Evolutionary conservation across 2,113 vertebrate genomes (phyloP), one percentile per base, ranked within the genome.

Genomic region (Indicator indicator): DNA sequence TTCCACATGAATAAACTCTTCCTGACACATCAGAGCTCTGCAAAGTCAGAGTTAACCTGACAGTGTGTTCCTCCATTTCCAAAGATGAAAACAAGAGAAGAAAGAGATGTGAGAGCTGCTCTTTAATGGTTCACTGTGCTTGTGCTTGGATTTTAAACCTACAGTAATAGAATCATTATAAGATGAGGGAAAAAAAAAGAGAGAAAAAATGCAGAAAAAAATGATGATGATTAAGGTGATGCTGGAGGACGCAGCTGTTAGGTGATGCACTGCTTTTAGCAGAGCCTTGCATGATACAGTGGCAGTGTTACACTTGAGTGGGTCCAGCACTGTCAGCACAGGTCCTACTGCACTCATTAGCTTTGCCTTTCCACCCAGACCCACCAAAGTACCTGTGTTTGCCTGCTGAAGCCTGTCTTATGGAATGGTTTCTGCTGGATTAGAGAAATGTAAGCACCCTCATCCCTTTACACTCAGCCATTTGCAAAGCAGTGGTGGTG

Each of bases 1-100:
- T 95, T 94, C 59, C 65, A 91, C 87, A 91, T 95, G 96, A 95
- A 97, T 96, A 93, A 90, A 71, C 70, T 75, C 54, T 92, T 42
- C 89, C 90, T 97, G 86, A 90, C 10, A 17, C 56, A 67, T 77
- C 46, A 91, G 54, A 78, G 65, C 33, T 32, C 71, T 94, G 88
- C 33, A 62, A 81, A 93, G 33, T 85, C 81, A 91, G n/a, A 77
- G 72, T 89, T 94, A 72, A 58, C 73, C 38, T 56, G 65, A 50
- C 73, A 36, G 38, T 65, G 6, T 70, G 68, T 74, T 38, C 74
- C 62, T 94, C 69, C 63, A 44, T 82, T 84, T 52, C 0, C 0
- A 27, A 65, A 64, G 36, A 30, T 27, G n/a, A 72, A 88, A 69
- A 62, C 2, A 33, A n/a, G 9, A 38, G 15, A 46, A 88, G 46